Percentiles rank a stretch among this genome's conserved stretches.
phyloP scores from a whole-genome alignment of 2,113 vertebrate genomes.

The Antechinus flavipes region DNA sequence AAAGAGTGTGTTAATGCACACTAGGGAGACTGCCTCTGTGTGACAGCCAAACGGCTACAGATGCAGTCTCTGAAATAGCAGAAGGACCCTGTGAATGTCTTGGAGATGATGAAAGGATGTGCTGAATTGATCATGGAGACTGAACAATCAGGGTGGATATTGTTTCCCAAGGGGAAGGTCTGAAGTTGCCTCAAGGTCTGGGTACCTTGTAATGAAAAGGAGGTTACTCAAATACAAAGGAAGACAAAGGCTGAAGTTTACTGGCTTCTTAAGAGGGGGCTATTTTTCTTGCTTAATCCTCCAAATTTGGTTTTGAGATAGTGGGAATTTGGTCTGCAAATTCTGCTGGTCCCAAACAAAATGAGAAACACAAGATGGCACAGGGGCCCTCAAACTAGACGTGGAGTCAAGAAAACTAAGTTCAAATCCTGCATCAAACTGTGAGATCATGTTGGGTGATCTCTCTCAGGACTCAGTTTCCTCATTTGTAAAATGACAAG shows the following conservation, averaged over 20 bases:
- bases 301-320: neutral
- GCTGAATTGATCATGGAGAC: neutral
- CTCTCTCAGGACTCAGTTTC: too few relatives aligned
- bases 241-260: neutral
- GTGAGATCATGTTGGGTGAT: too few relatives aligned
- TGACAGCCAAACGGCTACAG: neutral
- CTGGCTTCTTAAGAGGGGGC: neutral
- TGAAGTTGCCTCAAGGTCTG: neutral
- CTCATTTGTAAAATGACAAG: too few relatives aligned
- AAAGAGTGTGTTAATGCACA: neutral
- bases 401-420: too few relatives aligned
- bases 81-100: neutral
- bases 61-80: neutral
- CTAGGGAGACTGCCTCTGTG: neutral
- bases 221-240: neutral
- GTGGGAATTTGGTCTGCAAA: too few relatives aligned
- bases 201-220: neutral
- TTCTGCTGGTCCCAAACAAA: too few relatives aligned
- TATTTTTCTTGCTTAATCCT: neutral
- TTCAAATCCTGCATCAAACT: too few relatives aligned
- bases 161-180: neutral
- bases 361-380: too few relatives aligned
- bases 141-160: neutral
- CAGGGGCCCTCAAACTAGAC: too few relatives aligned
- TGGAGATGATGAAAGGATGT: neutral